Evolutionary conservation across 2,797 vertebrate genomes (phyloP).

Genomic region (Anniella stebbinsi): DNA sequence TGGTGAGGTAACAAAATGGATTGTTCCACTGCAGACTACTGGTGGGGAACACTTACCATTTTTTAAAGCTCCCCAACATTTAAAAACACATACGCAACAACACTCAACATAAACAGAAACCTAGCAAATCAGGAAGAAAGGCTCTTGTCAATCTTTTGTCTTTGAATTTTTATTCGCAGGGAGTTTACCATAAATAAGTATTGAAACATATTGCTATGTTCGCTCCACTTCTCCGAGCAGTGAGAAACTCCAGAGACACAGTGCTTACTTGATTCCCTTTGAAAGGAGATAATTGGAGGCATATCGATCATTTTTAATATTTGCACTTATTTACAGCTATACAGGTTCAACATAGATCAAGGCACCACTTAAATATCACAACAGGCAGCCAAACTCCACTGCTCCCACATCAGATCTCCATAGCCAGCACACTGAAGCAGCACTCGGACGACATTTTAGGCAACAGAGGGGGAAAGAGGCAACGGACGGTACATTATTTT

Average conservation of each 20-base stretch:
- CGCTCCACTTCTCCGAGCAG: not conserved
- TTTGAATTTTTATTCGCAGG: not conserved
- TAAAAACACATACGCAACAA: not conserved
- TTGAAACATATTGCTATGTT: not conserved
- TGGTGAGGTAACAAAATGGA: not conserved
- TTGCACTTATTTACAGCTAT: not conserved
- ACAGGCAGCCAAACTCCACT: not conserved
- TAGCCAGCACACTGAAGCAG: no score
- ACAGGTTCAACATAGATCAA: not conserved
- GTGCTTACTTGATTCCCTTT: not conserved
- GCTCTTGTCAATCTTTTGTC: not conserved
- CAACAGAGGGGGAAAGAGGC: no score
- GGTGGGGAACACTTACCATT: not conserved
- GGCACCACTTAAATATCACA: no score
- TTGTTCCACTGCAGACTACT: not conserved
- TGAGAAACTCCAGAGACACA: not conserved
- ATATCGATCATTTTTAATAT: not conserved
- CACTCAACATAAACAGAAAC: not conserved
- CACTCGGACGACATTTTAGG: no score
- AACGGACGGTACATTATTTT: no score
- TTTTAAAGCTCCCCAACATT: not conserved
- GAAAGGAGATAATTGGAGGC: not conserved
- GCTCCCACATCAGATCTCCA: not conserved
- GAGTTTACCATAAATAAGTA: not conserved
- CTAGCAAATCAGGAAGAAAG: not conserved